phyloP scores from a whole-genome alignment of 2,797 vertebrate genomes.

The Chaunax sp. region DNA sequence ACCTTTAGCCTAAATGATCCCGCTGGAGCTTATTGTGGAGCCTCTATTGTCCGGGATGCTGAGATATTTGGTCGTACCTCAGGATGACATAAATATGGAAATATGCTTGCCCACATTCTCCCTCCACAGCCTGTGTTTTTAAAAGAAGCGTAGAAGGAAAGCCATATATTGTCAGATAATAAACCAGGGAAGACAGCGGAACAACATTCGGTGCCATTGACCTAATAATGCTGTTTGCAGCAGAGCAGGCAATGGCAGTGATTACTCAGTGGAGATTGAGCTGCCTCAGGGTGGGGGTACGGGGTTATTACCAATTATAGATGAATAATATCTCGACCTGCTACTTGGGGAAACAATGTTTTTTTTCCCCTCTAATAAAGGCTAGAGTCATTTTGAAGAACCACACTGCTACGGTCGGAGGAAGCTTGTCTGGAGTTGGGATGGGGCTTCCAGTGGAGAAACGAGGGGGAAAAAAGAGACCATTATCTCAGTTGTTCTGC shows the following conservation, averaged over 20 bases:
- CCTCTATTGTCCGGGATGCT: constrained; percentile 27
- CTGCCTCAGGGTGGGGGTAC: constrained; percentile 68
- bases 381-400: constrained; percentile 69
- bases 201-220: constrained; percentile 63
- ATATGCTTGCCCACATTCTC: no score
- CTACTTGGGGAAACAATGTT: constrained; percentile 65
- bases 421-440: constrained; percentile 44
- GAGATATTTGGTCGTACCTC: constrained; percentile 33
- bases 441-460: constrained; percentile 1
- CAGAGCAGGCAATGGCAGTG: constrained; percentile 69
- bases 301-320: constrained; percentile 83
- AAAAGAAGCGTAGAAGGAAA: constrained; percentile 33
- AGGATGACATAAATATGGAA: constrained; percentile 43
- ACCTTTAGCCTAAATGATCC: constrained; percentile 47
- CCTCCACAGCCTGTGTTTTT: constrained; percentile 30
- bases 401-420: constrained; percentile 42
- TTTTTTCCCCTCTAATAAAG: constrained; percentile 64
- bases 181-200: constrained; percentile 65
- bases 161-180: constrained; percentile 72
- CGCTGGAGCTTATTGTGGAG: constrained; percentile 50
- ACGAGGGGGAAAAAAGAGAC: constrained; percentile 11
- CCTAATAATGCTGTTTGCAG: constrained; percentile 73
- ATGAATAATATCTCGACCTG: constrained; percentile 80
- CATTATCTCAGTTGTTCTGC: constrained; percentile 53
- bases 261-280: constrained; percentile 77